phyloP scores from a whole-genome alignment of 2,888 invertebrate species.

The Neoitamus cyanurus region DNA sequence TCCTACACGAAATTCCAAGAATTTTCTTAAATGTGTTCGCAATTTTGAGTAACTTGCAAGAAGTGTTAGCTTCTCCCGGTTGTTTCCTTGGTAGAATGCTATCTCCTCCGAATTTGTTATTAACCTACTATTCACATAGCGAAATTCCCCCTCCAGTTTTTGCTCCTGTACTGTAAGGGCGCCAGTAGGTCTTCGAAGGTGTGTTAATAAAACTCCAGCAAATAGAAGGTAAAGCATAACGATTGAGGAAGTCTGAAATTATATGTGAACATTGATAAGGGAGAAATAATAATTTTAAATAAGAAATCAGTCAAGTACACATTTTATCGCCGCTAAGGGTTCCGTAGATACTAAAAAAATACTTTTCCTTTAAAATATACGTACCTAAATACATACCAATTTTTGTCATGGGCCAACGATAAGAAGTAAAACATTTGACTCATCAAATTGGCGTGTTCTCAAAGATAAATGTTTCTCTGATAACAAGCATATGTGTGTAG shows the following conservation, averaged over 20 bases:
- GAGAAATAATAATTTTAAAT: too few relatives aligned
- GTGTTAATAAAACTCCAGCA: constrained; percentile 88
- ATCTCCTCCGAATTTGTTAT: constrained; percentile 97
- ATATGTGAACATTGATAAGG: too few relatives aligned
- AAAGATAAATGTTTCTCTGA: too few relatives aligned
- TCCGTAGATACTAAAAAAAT: too few relatives aligned
- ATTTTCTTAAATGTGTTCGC: constrained; percentile 84
- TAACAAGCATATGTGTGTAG: too few relatives aligned
- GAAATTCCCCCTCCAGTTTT: constrained; percentile 97
- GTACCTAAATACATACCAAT: too few relatives aligned
- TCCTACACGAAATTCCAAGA: constrained; percentile 87
- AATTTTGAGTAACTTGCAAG: constrained; percentile 90
- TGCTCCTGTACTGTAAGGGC: constrained; percentile 92
- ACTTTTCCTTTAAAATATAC: too few relatives aligned
- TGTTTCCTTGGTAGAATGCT: constrained; percentile 80
- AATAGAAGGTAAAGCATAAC: constrained; percentile 89
- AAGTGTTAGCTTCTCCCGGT: constrained; percentile 88
- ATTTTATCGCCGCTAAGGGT: too few relatives aligned
- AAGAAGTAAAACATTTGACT: too few relatives aligned
- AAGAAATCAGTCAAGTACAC: too few relatives aligned
- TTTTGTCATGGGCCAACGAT: too few relatives aligned
- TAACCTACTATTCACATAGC: constrained; percentile 94
- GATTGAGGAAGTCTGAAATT: constrained; percentile 81
- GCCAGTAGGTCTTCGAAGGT: constrained; percentile 88
- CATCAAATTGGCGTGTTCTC: too few relatives aligned